A percentile compares a stretch with the other conserved stretches of the same genome.
Evolutionary conservation across 2,113 vertebrate species (phyloP).

Genomic region (Macquaria ambigua): DNA sequence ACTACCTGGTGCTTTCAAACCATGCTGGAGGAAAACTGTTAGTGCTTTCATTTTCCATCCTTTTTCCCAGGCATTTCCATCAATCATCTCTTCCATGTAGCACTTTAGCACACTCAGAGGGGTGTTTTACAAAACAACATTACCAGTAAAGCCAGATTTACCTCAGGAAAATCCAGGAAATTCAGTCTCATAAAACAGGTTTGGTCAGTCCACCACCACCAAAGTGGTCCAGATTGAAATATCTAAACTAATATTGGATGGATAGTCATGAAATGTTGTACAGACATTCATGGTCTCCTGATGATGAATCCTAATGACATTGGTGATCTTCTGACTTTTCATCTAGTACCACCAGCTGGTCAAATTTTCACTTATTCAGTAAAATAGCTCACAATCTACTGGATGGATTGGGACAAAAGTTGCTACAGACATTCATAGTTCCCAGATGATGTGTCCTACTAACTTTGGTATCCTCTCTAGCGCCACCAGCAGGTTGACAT

Average conservation of each 20-base stretch:
- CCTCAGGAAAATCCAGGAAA: background rate
- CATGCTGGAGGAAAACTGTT: background rate
- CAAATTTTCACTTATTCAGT: background rate
- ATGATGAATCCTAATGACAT: background rate
- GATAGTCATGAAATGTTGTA: background rate
- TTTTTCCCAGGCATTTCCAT: background rate
- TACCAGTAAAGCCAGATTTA: background rate
- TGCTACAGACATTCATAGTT: background rate
- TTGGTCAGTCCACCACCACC: background rate
- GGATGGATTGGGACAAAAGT: background rate
- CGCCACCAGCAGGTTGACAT: background rate
- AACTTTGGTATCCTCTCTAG: background rate
- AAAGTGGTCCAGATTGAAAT: background rate
- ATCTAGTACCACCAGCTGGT: background rate
- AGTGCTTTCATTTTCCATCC: background rate
- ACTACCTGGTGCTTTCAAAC: constrained; percentile 4
- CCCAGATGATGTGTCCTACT: background rate
- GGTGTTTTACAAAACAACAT: constrained; percentile 4
- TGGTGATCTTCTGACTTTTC: background rate
- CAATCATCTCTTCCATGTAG: background rate
- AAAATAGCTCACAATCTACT: background rate
- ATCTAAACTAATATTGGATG: background rate
- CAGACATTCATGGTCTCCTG: background rate
- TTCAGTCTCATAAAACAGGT: background rate
- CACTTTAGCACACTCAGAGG: background rate